Conservation (phyloP, 1,140 invertebrate species). For the Sarcophaga peregrina region DNA sequence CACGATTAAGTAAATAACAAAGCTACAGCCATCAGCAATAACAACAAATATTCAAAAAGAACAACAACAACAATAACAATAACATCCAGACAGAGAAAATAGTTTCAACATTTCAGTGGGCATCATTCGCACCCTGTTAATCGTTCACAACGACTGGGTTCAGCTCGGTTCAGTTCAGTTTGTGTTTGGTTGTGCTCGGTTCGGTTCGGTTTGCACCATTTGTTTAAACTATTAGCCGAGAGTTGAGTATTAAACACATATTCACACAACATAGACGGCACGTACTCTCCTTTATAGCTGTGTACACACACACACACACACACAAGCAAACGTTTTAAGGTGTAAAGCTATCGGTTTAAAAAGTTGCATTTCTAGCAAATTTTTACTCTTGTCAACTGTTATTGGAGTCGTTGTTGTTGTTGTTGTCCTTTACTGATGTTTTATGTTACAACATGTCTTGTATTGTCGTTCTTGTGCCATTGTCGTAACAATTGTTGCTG, state of each 20-base stretch:
- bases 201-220: not conserved
- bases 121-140: slow-evolving; percentile 34
- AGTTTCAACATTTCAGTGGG: slow-evolving; percentile 27
- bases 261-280: not conserved
- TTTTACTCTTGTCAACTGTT: not conserved
- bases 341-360: slow-evolving; percentile 31
- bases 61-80: slow-evolving; percentile 1
- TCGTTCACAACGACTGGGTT: not conserved
- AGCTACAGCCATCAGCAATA: not conserved
- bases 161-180: not conserved
- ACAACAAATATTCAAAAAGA: not conserved
- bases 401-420: not conserved
- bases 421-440: not conserved
- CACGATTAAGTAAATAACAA: slow-evolving; percentile 30
- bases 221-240: slow-evolving; percentile 6
- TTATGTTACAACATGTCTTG: too few species aligned
- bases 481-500: too few species aligned
- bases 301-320: not conserved
- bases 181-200: not conserved
- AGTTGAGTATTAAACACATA: not conserved
- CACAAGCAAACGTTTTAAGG: slow-evolving; percentile 1
- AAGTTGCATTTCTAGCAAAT: slow-evolving; percentile 39
- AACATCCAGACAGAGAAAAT: not conserved
- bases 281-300: not conserved
- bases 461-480: too few species aligned